Percentiles rank a stretch among this genome's conserved stretches.
These are phyloP conservation scores for Chelonoidis abingdonii DNA, from an alignment of 2,113 vertebrate genomes.

Conservation along the genomic window DNA sequence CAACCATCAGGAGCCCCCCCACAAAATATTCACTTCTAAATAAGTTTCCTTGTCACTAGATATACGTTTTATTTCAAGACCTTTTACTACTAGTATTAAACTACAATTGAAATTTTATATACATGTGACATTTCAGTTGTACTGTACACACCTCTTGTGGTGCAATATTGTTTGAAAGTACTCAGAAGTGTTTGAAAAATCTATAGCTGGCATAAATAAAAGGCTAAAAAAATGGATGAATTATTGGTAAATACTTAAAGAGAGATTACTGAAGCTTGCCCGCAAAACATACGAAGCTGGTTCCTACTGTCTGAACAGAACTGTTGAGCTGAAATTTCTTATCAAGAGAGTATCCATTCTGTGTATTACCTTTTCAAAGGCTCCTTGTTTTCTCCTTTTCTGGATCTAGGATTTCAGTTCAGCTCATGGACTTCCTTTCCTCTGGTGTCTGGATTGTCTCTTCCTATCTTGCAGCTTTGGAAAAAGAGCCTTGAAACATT, in stretches of 20 bases:
- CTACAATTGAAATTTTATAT: neutral
- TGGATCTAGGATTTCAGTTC: slow-evolving; percentile 10
- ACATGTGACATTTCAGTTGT: neutral
- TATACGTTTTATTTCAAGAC: neutral
- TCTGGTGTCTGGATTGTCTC: neutral
- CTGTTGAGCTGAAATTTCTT: neutral
- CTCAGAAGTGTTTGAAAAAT: neutral
- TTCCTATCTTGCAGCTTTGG: neutral
- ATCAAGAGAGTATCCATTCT: neutral
- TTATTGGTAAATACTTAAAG: slow-evolving; percentile 2
- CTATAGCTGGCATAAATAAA: neutral
- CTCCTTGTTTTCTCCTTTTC: slow-evolving; percentile 16
- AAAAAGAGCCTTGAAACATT: neutral
- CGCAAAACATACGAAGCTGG: neutral
- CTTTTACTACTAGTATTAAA: neutral
- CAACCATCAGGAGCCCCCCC: neutral
- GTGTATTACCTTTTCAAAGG: slow-evolving; percentile 4
- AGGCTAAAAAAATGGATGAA: neutral
- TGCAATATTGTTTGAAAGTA: neutral
- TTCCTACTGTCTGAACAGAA: neutral
- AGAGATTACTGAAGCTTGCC: neutral
- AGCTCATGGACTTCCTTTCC: slow-evolving; percentile 38
- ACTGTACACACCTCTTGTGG: rapidly evolving
- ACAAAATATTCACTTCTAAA: neutral
- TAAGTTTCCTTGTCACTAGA: neutral